phyloP scores from a whole-genome alignment of 2,113 vertebrate species.

The Coregonus clupeaformis region DNA sequence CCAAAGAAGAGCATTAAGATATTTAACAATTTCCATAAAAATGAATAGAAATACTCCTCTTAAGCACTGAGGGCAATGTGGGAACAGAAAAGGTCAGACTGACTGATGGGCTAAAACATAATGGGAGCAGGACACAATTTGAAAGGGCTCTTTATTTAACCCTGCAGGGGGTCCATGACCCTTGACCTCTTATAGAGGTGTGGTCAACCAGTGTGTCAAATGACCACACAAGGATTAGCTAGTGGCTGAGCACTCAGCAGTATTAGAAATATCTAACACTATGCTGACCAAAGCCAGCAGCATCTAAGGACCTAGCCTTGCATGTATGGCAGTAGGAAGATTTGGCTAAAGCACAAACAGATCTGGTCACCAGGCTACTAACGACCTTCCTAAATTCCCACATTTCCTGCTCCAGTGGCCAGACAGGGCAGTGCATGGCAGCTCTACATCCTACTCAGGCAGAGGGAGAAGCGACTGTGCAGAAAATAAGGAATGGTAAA shows the following conservation, averaged over 20 bases:
- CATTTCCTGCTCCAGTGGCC: constrained; percentile 10
- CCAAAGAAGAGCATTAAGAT: background rate
- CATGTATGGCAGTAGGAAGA: too few relatives aligned
- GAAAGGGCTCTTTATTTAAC: constrained; percentile 20
- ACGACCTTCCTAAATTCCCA: background rate
- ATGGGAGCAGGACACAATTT: constrained; percentile 5
- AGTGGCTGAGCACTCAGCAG: background rate
- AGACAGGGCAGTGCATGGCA: background rate
- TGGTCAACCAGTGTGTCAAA: constrained; percentile 29
- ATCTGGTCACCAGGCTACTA: too few relatives aligned
- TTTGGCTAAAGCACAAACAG: too few relatives aligned
- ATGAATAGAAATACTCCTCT: background rate
- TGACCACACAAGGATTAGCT: constrained; percentile 19
- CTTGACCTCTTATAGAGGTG: constrained; percentile 28
- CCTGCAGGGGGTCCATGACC: constrained; percentile 3
- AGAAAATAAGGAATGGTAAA: constrained; percentile 8
- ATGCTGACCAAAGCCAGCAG: too few relatives aligned
- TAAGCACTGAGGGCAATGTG: background rate
- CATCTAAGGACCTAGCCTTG: too few relatives aligned
- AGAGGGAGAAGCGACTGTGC: background rate
- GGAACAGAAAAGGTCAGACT: background rate
- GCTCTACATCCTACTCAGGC: background rate
- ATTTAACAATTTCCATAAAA: background rate
- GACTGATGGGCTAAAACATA: constrained; percentile 12
- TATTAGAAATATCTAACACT: background rate